Evolutionary conservation across 2,113 vertebrate species (phyloP).

Genomic region (Excalfactoria chinensis): DNA sequence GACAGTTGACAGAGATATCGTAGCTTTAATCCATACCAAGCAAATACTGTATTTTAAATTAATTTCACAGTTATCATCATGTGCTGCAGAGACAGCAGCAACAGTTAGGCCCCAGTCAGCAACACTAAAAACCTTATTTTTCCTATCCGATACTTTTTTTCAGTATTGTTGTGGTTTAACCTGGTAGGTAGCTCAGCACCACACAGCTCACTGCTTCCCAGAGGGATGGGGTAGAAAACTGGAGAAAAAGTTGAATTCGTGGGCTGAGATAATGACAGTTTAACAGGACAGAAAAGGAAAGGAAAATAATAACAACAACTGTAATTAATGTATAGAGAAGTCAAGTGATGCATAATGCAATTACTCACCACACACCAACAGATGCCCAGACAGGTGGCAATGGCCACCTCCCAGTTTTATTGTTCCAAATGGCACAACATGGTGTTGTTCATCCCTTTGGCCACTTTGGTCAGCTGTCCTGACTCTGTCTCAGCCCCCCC

Average conservation of each 20-base stretch:
- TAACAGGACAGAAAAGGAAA: background rate
- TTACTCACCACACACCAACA: too few relatives aligned
- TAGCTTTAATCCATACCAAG: background rate
- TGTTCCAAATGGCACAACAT: too few relatives aligned
- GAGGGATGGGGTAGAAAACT: background rate
- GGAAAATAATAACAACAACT: background rate
- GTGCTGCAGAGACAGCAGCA: background rate
- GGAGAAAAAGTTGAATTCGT: background rate
- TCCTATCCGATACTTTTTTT: background rate
- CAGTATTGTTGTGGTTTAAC: background rate
- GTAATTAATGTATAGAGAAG: background rate
- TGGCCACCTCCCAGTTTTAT: too few relatives aligned
- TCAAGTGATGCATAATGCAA: background rate
- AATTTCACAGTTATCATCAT: background rate
- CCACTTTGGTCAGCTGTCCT: background rate
- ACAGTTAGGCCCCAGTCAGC: background rate
- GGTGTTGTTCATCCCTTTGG: background rate
- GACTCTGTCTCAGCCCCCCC: background rate
- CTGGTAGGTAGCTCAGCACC: background rate
- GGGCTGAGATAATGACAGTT: background rate
- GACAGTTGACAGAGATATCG: background rate
- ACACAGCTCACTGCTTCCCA: background rate
- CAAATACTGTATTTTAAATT: background rate
- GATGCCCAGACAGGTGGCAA: too few relatives aligned
- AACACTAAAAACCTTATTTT: background rate